Conservation (phyloP, 2,888 invertebrate genomes). For the Patella depressa region DNA sequence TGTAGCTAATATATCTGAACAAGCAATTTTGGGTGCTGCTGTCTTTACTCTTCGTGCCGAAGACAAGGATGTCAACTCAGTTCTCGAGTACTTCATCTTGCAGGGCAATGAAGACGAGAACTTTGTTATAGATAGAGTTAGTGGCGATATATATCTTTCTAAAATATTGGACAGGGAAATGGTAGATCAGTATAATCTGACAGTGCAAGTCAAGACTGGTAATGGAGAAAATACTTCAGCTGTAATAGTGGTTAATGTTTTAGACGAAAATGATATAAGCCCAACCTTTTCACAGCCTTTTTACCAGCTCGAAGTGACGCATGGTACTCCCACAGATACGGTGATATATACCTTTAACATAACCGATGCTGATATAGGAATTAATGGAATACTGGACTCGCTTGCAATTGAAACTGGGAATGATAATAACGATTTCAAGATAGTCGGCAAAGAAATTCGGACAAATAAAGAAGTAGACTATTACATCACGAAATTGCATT, state of each 20-base stretch:
- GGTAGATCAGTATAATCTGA: slow-evolving; percentile 38
- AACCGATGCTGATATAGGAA: slow-evolving; percentile 87
- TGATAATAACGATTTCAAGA: slow-evolving; percentile 38
- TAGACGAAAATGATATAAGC: slow-evolving; percentile 84
- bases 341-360: slow-evolving; percentile 86
- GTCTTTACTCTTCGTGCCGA: background rate
- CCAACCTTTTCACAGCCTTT: slow-evolving; percentile 81
- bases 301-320: slow-evolving; percentile 82
- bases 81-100: slow-evolving; percentile 35
- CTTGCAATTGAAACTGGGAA: slow-evolving; percentile 76
- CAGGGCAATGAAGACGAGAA: slow-evolving; percentile 32
- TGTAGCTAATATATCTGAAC: slow-evolving; percentile 5
- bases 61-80: slow-evolving; percentile 42
- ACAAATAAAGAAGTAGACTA: slow-evolving; percentile 40
- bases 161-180: slow-evolving; percentile 86
- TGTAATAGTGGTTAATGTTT: slow-evolving; percentile 78
- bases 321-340: slow-evolving; percentile 87
- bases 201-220: slow-evolving; percentile 36
- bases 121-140: slow-evolving; percentile 35
- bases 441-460: slow-evolving; percentile 32
- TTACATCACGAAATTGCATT: slow-evolving; percentile 41
- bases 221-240: slow-evolving; percentile 34
- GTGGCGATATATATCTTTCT: slow-evolving; percentile 82
- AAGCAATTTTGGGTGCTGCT: background rate
- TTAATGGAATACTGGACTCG: slow-evolving; percentile 82